Evolutionary conservation across 1,140 invertebrate species (phyloP), one percentile per base, ranked within the genome.

Genomic region (Heliconius nattereri): DNA sequence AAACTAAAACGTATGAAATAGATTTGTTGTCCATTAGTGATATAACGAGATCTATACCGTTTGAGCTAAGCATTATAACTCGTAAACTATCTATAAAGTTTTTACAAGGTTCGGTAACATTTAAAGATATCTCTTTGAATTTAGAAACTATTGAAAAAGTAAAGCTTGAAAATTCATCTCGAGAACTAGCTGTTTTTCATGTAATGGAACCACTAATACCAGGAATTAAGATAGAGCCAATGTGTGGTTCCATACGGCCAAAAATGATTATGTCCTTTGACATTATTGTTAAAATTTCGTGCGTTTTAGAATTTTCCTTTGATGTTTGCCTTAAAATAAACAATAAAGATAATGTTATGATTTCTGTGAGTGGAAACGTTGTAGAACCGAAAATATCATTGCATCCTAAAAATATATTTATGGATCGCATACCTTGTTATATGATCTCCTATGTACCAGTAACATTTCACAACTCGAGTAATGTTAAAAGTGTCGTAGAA

Each of bases 91-190:
- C 88, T 7, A 89, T 94, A 75, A 94, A 93, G 81, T 94, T 93
- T 87, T 87, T 93, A 79, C 88, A 91, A 85, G 66, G 81, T 54
- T 78, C 85, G 26, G 81, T 94, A 26, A 72, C 84, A 72, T 94
- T 94, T 74, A 94, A 93, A 88, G 92, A 94, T 80, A 91, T 94
- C 76, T 83, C 89, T 20, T 83, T 94, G 75, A 94, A 94, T 81
- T 82, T 93, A 75, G 89, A 93, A 84, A 89, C 87, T 7, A 80
- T 85, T 29, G 89, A 92, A 86, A 92, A 79, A 79, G 88, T 91
- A 0, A 92, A 88, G 84, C 82, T 94, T 54, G 92, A 94, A 86
- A 94, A 94, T 83, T 89, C 90, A 29, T 93, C 92, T 7, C 85
- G 90, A 66, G 92, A 94, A 86, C 84, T 94, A 70, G 92, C 90